phyloP scores from a whole-genome alignment of 2,797 vertebrate species.

The Helarctos malayanus region DNA sequence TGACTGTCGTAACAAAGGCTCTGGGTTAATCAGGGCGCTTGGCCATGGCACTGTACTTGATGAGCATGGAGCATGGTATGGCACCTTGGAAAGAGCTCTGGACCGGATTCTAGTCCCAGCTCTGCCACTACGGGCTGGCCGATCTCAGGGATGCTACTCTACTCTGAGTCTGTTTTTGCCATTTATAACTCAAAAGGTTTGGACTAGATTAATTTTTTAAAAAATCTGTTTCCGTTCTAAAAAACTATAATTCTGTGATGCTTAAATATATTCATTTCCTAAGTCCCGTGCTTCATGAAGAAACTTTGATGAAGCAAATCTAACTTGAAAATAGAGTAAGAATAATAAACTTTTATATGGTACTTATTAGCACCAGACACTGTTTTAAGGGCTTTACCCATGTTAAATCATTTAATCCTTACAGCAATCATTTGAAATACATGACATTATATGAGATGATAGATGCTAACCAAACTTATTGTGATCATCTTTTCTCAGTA shows the following conservation, averaged over 20 bases:
- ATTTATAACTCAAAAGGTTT: background rate
- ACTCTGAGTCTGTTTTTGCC: background rate
- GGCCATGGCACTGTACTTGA: background rate
- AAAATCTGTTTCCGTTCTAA: background rate
- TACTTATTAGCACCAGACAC: background rate
- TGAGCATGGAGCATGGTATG: rapidly evolving
- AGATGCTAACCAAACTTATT: background rate
- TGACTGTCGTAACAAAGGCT: background rate
- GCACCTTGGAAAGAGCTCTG: background rate
- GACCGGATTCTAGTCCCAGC: background rate
- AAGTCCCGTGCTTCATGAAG: background rate
- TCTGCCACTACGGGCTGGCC: background rate
- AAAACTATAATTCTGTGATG: background rate
- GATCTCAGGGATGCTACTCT: background rate
- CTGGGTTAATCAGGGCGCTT: background rate
- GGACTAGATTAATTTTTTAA: background rate
- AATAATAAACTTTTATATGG: background rate
- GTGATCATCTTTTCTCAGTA: background rate
- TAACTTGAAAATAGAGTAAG: conserved; percentile 27
- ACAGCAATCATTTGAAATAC: background rate
- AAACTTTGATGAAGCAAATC: background rate
- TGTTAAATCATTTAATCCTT: background rate
- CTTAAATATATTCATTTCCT: conserved; percentile 32
- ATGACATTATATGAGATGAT: background rate
- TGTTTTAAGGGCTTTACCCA: background rate